A percentile compares a stretch with the other conserved stretches of the same genome.
Conservation (phyloP, 64 coral and sea anemone genomes). For the Hydrozoanthus tunicans region DNA sequence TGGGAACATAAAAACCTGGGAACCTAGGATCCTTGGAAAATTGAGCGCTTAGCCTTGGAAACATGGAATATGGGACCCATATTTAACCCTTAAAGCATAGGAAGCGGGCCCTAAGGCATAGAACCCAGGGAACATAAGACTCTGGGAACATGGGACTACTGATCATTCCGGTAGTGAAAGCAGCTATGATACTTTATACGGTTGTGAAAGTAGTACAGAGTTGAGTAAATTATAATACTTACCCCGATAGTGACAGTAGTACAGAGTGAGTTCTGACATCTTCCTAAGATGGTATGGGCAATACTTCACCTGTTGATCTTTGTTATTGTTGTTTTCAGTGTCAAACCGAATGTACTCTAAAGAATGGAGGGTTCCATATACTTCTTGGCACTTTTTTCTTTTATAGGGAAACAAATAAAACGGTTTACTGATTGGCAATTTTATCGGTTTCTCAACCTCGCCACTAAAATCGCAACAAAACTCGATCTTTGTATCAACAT, state of each 20-base stretch:
- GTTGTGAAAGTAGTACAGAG: neutral
- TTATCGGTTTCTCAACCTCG: neutral
- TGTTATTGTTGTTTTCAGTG: conserved; percentile 24
- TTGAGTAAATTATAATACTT: neutral
- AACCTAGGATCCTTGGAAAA: too few relatives aligned
- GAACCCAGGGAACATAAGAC: too few relatives aligned
- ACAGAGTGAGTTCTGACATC: neutral
- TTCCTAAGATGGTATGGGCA: too few relatives aligned
- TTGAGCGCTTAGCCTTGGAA: too few relatives aligned
- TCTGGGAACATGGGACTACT: too few relatives aligned
- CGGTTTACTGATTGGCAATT: conserved; percentile 42
- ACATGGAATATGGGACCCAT: too few relatives aligned
- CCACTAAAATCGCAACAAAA: conserved; percentile 56
- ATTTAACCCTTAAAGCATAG: too few relatives aligned
- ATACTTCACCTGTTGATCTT: too few relatives aligned
- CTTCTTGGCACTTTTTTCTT: conserved; percentile 40
- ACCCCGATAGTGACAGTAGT: neutral
- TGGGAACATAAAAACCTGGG: too few relatives aligned
- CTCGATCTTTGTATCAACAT: conserved; percentile 38
- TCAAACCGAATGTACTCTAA: conserved; percentile 55
- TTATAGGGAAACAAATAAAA: conserved; percentile 59
- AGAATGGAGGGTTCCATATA: conserved; percentile 40
- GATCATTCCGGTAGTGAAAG: neutral
- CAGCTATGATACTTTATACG: neutral
- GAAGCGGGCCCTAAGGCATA: too few relatives aligned